Evolutionary conservation across 2,888 invertebrate genomes (phyloP), one percentile per base, ranked within the genome.

Genomic region (Drosophila lacicola): DNA sequence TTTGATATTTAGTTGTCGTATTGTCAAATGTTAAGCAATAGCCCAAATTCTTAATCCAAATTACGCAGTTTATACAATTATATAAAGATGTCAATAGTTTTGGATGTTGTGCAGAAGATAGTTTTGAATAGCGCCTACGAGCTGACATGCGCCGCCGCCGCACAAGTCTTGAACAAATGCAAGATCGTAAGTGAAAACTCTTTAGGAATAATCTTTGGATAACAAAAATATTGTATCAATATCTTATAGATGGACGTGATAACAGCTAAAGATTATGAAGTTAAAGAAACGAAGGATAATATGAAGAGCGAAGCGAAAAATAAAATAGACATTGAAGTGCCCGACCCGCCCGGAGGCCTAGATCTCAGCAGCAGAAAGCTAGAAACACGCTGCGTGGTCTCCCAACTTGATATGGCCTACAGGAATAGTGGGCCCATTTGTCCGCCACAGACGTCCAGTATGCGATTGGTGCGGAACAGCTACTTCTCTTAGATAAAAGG

Each of bases 401-500:
- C 53, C 21, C 63, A 72, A 3, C 46, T 58, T 0, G 70, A 79
- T 10, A 3, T 47, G 4, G 39, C 58, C 0, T 51, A 46, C 2
- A 44, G 5, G 3, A 69, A 61, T 33, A 29, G 36, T 49, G 82
- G 81, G 29, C 88, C 82, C 0, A 91, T 92, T 19, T 72, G 67
- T 36, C 90, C 91, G 2, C 91, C 92, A 0, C 76, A 77, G 37
- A 84, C 68, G 36, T 91, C 91, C 2, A 84, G 87, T 65, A 91
- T 90, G 88, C 88, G 89, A 2, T 36, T 91, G 33, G 72, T 78
- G n/a, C 82, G 92, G 3, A 87, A 92, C 66, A 92, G 92, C 63
- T 92, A 92, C 64, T 92, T 92, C 60, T 92, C 92, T 0, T 91
- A 75, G 10, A 19, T 19, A 1, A 54, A 36, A 46, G 39, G 47